Conservation (phyloP, 2,888 invertebrate genomes). For the Sphinx pinastri region DNA sequence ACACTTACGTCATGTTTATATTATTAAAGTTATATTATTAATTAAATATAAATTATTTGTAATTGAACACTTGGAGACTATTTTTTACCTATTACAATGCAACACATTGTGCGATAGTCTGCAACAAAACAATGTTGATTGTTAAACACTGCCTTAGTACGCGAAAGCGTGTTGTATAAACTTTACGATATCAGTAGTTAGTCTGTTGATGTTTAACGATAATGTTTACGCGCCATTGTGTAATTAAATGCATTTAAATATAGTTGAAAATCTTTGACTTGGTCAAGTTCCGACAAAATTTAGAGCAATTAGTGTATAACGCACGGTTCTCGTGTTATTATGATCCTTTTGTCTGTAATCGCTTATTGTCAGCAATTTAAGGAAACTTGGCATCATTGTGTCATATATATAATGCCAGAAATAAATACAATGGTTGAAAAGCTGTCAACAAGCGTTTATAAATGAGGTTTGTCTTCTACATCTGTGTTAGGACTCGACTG, state of each 20-base stretch:
- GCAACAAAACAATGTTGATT: constrained; percentile 47
- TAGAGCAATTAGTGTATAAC: neutral
- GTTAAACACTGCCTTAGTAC: constrained; percentile 61
- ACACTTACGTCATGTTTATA: too few species aligned
- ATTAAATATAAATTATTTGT: too few species aligned
- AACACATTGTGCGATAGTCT: constrained; percentile 28
- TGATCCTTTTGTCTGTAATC: neutral
- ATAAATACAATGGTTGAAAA: too few species aligned
- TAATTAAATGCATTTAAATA: constrained; percentile 25
- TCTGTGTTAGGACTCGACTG: neutral
- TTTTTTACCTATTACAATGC: neutral
- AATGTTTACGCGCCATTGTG: constrained; percentile 33
- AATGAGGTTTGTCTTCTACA: neutral
- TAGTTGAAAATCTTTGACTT: constrained; percentile 16
- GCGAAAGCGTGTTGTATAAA: constrained; percentile 44
- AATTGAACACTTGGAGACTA: too few species aligned
- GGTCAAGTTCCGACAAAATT: constrained; percentile 12
- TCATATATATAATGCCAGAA: too few species aligned
- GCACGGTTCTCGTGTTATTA: neutral
- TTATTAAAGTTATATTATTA: too few species aligned
- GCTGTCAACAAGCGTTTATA: too few species aligned
- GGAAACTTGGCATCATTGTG: too few species aligned
- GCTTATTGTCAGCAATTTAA: too few species aligned
- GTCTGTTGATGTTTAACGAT: constrained; percentile 37
- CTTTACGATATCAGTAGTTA: constrained; percentile 36